Base-by-base conservation (phyloP, 53 echinoderm and acorn worm genomes). In the Mesocentrotus franciscanus region DNA sequence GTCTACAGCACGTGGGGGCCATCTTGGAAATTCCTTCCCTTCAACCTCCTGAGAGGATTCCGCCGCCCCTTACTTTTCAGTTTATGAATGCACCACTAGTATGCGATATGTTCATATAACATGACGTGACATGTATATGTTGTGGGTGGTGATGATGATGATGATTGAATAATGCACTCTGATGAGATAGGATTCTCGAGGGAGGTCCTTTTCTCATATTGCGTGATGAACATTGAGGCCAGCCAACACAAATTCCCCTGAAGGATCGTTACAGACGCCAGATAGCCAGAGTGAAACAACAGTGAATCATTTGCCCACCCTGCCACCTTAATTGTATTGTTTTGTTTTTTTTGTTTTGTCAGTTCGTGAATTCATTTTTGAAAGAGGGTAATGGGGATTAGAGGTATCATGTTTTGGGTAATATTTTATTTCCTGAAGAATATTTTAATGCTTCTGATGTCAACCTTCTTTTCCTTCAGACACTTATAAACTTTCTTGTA, bases 181-280 rank as follows among this genome's bases (percentile, higher is more conserved):
- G 84, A 84, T 49, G 84, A 84, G 84, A 84, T 39, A 9, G 84
- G 11, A 22, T 84, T 84, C 84, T 36, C 84, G 1, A 20, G 55
- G 84, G 84, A 42, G 84, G 84, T 49, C 24, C 49, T 17, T 42
- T 84, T 49, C 84, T 84, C 16, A 14, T 22, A 49, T 84, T 55
- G 84, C 84, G 84, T 84, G 84, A 84, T 55, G 49, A 49, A 49
- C 10, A 84, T 14, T 84, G 84, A 84, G 84, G 84, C 84, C 84
- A 42, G 11, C 13, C 10, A 5, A 84, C 55, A 18, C 49, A 84
- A 6, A 49, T 1, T 20, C 8, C 0, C 17, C 17, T 75, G 75
- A 30, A 75, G 11, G 27, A 30, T 75, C 16, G 13, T 76, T 33
- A 76, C 27, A 76, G 14, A 64, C 64, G 76, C 76, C 30, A 76